Conservation (phyloP, 2,888 invertebrate species). For the Drosophila emarginata region DNA sequence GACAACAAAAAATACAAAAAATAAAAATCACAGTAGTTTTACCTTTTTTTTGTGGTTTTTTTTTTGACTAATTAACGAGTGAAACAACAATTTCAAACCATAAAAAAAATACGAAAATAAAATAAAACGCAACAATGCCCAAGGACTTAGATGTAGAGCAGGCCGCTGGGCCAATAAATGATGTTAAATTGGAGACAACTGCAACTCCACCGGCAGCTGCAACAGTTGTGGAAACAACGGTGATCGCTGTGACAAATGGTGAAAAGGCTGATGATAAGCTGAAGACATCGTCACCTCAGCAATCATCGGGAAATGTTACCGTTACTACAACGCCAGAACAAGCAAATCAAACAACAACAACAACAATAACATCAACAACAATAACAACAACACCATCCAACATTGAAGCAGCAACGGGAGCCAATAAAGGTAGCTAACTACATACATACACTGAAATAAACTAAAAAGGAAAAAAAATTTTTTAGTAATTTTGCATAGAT, state of each 20-base stretch:
- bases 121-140: constrained; percentile 48
- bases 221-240: constrained; percentile 37
- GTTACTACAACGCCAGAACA: constrained; percentile 53
- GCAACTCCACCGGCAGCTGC: constrained; percentile 24
- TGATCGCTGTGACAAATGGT: constrained; percentile 51
- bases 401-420: constrained; percentile 24
- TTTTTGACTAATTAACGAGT: constrained; percentile 1
- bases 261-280: constrained; percentile 52
- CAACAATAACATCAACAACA: constrained; percentile 42
- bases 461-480: neutral
- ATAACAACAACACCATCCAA: constrained; percentile 17
- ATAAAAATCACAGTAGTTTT: neutral
- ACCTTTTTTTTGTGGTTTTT: neutral
- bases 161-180: constrained; percentile 44
- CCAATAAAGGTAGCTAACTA: constrained; percentile 24
- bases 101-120: neutral
- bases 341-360: constrained; percentile 54
- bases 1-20: neutral
- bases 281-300: constrained; percentile 27
- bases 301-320: constrained; percentile 38
- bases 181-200: constrained; percentile 50
- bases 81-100: neutral
- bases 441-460: constrained; percentile 10
- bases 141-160: constrained; percentile 67
- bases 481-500: too few species aligned